Evolutionary conservation across 2,888 invertebrate species (phyloP).

Genomic region (Panzeria rudis): DNA sequence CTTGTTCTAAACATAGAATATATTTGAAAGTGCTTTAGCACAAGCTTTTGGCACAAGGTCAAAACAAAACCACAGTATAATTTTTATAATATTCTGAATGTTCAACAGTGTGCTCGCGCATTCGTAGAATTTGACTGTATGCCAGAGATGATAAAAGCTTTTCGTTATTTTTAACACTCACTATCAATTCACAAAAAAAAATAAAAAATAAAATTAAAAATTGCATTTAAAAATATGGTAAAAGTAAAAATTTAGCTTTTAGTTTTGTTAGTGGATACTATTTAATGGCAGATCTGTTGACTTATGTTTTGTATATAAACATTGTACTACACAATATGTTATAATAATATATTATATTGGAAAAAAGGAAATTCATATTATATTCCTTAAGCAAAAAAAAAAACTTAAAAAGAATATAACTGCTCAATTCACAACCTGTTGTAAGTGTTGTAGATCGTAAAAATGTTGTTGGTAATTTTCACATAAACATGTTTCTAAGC

Average conservation of each 20-base stretch:
- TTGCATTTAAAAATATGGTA: neutral
- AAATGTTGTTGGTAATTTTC: too few species aligned
- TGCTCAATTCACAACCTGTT: too few species aligned
- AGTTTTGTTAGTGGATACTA: neutral
- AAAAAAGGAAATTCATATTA: too few species aligned
- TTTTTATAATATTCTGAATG: conserved; percentile 27
- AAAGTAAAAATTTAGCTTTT: neutral
- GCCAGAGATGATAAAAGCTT: conserved; percentile 31
- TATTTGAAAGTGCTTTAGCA: conserved; percentile 62
- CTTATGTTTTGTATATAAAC: neutral
- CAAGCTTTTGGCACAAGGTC: conserved; percentile 72
- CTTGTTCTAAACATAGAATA: conserved; percentile 64
- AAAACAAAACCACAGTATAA: conserved; percentile 61
- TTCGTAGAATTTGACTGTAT: conserved; percentile 22
- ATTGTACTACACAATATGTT: too few species aligned
- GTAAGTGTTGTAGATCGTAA: too few species aligned
- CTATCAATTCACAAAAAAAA: too few species aligned
- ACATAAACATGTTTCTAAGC: too few species aligned
- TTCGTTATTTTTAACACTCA: conserved; percentile 14
- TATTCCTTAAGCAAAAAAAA: too few species aligned
- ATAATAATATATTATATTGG: too few species aligned
- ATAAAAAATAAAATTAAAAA: neutral
- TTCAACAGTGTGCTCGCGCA: conserved; percentile 38
- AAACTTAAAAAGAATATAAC: too few species aligned
- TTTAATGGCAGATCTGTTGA: neutral